Evolutionary conservation across 2,113 vertebrate genomes (phyloP).

Genomic region (Anoura caudifer): DNA sequence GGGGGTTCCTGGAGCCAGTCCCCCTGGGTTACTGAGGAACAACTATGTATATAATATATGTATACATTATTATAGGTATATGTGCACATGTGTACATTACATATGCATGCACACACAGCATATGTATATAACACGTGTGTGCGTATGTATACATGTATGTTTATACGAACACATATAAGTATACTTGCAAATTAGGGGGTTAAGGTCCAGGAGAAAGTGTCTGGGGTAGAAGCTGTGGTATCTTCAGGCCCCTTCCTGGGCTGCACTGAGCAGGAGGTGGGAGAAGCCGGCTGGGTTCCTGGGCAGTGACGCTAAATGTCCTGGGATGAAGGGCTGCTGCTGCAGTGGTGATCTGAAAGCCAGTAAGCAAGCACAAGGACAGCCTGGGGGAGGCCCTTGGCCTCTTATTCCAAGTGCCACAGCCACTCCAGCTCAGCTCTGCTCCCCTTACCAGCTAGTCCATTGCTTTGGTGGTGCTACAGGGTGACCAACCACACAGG

Average conservation of each 20-base stretch:
- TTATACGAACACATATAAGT: rapidly evolving
- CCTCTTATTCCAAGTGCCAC: not conserved
- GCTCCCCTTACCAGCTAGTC: not conserved
- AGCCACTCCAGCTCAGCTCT: not conserved
- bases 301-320: no score
- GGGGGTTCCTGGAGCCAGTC: not conserved
- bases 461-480: rapidly evolving
- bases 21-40: not conserved
- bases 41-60: not conserved
- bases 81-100: no score
- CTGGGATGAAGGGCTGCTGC: not conserved
- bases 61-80: no score
- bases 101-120: no score
- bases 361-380: not conserved
- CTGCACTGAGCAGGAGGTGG: rapidly evolving
- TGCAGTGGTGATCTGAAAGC: rapidly evolving
- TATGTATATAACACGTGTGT: no score
- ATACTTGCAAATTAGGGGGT: not conserved
- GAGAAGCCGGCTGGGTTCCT: not conserved
- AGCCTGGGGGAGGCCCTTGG: no score
- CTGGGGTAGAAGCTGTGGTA: not conserved
- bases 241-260: not conserved
- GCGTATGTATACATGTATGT: not conserved
- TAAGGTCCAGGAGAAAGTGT: not conserved
- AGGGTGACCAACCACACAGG: no score